Base-by-base conservation (phyloP, 2,113 vertebrate species). In the Apteryx owenii region DNA sequence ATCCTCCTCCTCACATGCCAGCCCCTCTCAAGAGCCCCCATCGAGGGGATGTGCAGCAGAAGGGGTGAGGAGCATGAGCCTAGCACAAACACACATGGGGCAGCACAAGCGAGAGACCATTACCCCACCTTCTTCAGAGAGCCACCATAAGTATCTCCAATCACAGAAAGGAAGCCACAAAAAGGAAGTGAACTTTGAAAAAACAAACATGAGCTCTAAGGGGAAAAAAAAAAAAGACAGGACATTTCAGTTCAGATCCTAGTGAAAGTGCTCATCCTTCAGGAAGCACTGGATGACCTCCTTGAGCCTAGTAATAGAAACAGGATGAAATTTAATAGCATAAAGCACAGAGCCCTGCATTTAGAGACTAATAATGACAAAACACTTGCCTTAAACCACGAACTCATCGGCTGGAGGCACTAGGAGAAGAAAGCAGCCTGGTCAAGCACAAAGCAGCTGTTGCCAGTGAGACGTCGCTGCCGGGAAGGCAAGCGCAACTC, bases 51-150 rank as follows among this genome's bases (percentile, higher is more conserved):
- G 5, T 5, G 44, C 44, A 15, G 42, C 44, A 46, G 44, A 12
- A 46, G 46, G 46, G 18, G 17, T 8, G 18, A 18, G 46, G 17
- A 19, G 46, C 46, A 16, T 13, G 6, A 17, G 44, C 16, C 44
- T 46, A 46, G 44, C 44, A 19, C 46, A 48, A 19, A 48, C 18
- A 19, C 51, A 25, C 51, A 25, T 23, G 10, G 51, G 51, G 22
- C 18, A 31, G 22, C 1, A 2, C 17, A 16, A 50, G 25, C 46
- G 8, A 7, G 18, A 19, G 46, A 19, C 46, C 18, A 19, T 0
- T 2, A 12, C 3, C 9, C 31, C 42, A 38, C 16, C 25, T 38
- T 16, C 29, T 48, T 6, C 82, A 60, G 50, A 64, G 14, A 29
- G 21, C 26, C 28, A 16, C 17, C 18, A 25, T 5, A 33, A 61